A percentile compares a stretch with the other conserved stretches of the same genome.
Evolutionary conservation across 2,113 vertebrate species (phyloP).

Genomic region (Oncorhynchus mykiss): DNA sequence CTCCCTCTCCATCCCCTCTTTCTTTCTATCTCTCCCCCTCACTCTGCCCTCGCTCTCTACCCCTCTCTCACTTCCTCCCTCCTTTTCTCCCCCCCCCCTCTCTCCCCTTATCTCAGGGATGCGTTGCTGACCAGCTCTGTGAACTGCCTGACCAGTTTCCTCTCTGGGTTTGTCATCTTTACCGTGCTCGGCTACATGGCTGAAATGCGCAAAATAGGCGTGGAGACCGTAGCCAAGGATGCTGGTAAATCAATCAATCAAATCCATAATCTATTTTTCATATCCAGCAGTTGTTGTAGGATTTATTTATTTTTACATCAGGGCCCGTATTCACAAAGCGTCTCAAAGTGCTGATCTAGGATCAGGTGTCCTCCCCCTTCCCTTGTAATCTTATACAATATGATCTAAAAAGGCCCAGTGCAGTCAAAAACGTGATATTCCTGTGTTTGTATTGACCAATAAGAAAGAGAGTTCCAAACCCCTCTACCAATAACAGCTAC

Average conservation of each 20-base stretch:
- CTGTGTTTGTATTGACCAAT: too few relatives aligned
- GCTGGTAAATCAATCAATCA: constrained; percentile 73
- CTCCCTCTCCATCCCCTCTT: constrained; percentile 39
- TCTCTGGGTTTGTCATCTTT: constrained; percentile 97
- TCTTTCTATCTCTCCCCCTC: not conserved
- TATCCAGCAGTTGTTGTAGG: too few relatives aligned
- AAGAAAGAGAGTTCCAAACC: too few relatives aligned
- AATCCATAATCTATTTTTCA: too few relatives aligned
- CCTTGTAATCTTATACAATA: too few relatives aligned
- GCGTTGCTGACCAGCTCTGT: constrained; percentile 90
- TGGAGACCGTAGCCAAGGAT: constrained; percentile 90
- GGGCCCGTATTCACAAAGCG: not conserved
- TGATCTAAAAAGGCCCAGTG: too few relatives aligned
- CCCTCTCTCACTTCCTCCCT: not conserved
- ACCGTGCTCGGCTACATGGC: constrained; percentile 98
- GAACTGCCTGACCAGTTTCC: constrained; percentile 94
- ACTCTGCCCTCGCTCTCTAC: not conserved
- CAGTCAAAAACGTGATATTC: too few relatives aligned
- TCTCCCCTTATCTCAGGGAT: constrained; percentile 76
- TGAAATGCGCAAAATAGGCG: constrained; percentile 89
- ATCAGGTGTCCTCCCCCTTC: too few relatives aligned
- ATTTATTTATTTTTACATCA: too few relatives aligned
- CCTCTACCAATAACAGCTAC: too few relatives aligned
- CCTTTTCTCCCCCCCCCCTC: too few relatives aligned
- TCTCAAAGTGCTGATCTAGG: too few relatives aligned